Conservation (phyloP, 2,113 vertebrate genomes). For the Bostrychus sinensis region DNA sequence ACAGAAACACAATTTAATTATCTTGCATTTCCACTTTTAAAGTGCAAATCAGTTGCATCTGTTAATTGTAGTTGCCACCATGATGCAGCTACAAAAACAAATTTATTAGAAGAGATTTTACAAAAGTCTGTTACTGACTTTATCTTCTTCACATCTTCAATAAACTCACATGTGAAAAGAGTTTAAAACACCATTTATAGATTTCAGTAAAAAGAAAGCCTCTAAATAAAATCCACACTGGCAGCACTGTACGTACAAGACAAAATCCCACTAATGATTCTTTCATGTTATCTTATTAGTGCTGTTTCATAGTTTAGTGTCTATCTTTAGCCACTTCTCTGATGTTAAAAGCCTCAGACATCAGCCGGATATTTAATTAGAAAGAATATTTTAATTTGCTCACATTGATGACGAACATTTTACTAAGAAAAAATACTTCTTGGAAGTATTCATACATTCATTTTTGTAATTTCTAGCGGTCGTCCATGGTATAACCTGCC, state of each 20-base stretch:
- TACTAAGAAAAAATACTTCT: not conserved
- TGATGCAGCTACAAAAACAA: conserved; percentile 43
- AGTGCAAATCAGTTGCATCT: not conserved
- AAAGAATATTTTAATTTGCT: conserved; percentile 14
- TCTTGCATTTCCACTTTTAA: conserved; percentile 28
- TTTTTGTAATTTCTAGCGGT: no score
- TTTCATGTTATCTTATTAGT: conserved; percentile 34
- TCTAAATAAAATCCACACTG: conserved; percentile 45
- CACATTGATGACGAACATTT: conserved; percentile 36
- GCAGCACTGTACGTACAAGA: conserved; percentile 25
- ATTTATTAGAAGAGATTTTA: conserved; percentile 22
- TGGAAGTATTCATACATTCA: not conserved
- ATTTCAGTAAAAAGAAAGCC: conserved; percentile 36
- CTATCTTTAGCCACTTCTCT: conserved; percentile 38
- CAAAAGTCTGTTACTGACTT: conserved; percentile 46
- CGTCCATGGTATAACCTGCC: no score
- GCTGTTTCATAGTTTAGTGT: not conserved
- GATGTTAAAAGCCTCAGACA: conserved; percentile 33
- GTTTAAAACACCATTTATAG: conserved; percentile 46
- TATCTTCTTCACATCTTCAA: conserved; percentile 24
- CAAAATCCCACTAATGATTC: conserved; percentile 33
- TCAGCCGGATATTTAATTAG: conserved; percentile 52
- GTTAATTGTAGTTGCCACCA: conserved; percentile 7
- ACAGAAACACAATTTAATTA: conserved; percentile 27
- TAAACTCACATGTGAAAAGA: conserved; percentile 55